Conservation (phyloP, 2,797 vertebrate genomes). For the Kryptopterus vitreolus region DNA sequence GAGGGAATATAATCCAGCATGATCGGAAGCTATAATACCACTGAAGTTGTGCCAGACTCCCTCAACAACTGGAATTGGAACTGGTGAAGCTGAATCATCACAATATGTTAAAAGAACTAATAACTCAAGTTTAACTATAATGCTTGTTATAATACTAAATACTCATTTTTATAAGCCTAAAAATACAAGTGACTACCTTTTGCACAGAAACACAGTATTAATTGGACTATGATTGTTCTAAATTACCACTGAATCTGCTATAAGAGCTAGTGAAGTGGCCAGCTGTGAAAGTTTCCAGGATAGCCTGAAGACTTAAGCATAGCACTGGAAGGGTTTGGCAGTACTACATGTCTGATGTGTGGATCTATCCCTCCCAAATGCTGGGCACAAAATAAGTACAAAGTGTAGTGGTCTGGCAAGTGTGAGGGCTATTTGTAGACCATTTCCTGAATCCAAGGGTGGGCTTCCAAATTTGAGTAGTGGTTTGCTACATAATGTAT, state of each 20-base stretch:
- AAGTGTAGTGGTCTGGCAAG: slow-evolving; percentile 55
- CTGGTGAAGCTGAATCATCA: background rate
- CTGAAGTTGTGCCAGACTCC: background rate
- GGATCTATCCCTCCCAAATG: slow-evolving; percentile 31
- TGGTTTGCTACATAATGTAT: slow-evolving; percentile 47
- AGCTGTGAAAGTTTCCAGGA: slow-evolving; percentile 36
- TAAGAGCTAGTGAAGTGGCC: slow-evolving; percentile 32
- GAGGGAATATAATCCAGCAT: background rate
- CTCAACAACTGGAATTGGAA: background rate
- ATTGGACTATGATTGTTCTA: slow-evolving; percentile 3
- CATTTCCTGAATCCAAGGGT: slow-evolving; percentile 55
- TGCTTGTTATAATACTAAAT: background rate
- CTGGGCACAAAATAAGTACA: slow-evolving; percentile 48
- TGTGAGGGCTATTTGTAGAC: slow-evolving; percentile 55
- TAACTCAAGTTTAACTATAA: background rate
- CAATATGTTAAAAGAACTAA: background rate
- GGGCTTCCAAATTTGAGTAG: slow-evolving; percentile 49
- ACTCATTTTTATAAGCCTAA: too few relatives aligned
- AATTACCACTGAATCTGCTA: slow-evolving; percentile 26
- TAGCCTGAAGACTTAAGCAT: slow-evolving; percentile 40
- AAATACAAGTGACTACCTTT: slow-evolving; percentile 10
- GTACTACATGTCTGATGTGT: slow-evolving; percentile 42
- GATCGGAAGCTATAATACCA: background rate
- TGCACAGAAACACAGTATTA: slow-evolving; percentile 3
- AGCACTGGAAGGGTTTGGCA: slow-evolving; percentile 45